These are phyloP conservation scores for Sander lucioperca DNA, from an alignment of 2,113 vertebrate species.

Conservation along the genomic window DNA sequence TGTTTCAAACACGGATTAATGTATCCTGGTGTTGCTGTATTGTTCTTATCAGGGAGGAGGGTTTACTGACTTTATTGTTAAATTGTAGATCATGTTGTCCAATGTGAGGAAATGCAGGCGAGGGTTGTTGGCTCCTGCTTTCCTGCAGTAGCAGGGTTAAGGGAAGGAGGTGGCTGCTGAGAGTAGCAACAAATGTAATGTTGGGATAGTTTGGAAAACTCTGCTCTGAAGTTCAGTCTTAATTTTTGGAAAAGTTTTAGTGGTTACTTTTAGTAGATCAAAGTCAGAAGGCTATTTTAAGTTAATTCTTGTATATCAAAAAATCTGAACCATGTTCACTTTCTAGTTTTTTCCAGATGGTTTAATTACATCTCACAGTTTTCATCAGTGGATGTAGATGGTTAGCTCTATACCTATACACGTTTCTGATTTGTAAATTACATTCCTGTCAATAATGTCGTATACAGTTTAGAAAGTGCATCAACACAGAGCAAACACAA, in stretches of 20 bases:
- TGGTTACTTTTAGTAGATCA: neutral
- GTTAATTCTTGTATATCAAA: neutral
- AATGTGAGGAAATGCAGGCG: slow-evolving; percentile 68
- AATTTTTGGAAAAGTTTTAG: neutral
- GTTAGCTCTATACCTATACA: neutral
- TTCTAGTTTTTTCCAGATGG: no score
- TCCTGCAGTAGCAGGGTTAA: slow-evolving; percentile 64
- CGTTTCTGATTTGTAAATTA: neutral
- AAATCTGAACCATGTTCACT: no score
- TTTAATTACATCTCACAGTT: neutral
- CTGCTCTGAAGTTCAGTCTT: neutral
- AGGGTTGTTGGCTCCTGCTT: slow-evolving; percentile 71
- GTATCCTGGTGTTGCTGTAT: slow-evolving; percentile 76
- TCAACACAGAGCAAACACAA: neutral
- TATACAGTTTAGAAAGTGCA: neutral
- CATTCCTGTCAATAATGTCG: neutral
- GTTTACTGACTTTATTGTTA: slow-evolving; percentile 57
- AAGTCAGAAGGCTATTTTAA: neutral
- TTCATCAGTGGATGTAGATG: neutral
- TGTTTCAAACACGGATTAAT: slow-evolving; percentile 82
- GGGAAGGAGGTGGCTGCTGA: slow-evolving; percentile 60
- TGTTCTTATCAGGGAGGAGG: slow-evolving; percentile 73
- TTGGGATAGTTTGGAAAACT: slow-evolving; percentile 12
- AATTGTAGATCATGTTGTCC: slow-evolving; percentile 54
- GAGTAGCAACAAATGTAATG: slow-evolving; percentile 16